Evolutionary conservation across 2,888 invertebrate species (phyloP), one percentile per base, ranked within the genome.

Genomic region (Mactromeris polynyma): DNA sequence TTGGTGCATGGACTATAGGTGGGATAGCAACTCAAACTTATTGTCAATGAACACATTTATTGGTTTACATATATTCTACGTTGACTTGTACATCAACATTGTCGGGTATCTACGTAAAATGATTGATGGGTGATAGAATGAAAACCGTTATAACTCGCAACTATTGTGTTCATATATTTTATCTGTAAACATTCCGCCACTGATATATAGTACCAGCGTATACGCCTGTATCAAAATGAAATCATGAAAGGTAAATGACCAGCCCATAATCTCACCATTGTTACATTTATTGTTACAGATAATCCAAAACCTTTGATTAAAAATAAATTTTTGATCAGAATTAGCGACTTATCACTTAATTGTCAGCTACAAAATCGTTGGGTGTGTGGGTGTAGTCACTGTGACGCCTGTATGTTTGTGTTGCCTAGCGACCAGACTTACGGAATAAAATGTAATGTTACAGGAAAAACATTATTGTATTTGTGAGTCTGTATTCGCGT

Each of bases 161-260:
- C 73, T 73, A 33, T 36, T 36, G 73, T 73, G 17, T 73, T 73
- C 31, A 73, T 73, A 73, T 73, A 73, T 73, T 73, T 73, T 73
- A 73, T 73, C 73, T 73, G 19, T 36, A 33, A 73, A 73, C 73
- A 33, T 73, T 36, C 73, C 73, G 36, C 11, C 3, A 19, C 17
- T 0, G 36, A 0, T 33, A 26, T 3, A 14, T 33, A 2, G 33
- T 36, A 36, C 3, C n/a, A 7, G 73, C 3, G 73, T 73, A 33
- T 73, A 73, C 73, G 73, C 73, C 73, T 73, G 73, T 73, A 36
- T 73, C 6, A 73, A 73, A 73, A 73, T 19, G 17, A 33, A 73
- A 33, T 73, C 31, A 73, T 73, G 36, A 36, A 33, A 33, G 17
- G 36, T 31, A 73, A 73, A 73, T 73, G 19, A 73, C 17, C 73